Evolutionary conservation across 2,113 vertebrate species (phyloP).

Genomic region (Saguinus imperator): DNA sequence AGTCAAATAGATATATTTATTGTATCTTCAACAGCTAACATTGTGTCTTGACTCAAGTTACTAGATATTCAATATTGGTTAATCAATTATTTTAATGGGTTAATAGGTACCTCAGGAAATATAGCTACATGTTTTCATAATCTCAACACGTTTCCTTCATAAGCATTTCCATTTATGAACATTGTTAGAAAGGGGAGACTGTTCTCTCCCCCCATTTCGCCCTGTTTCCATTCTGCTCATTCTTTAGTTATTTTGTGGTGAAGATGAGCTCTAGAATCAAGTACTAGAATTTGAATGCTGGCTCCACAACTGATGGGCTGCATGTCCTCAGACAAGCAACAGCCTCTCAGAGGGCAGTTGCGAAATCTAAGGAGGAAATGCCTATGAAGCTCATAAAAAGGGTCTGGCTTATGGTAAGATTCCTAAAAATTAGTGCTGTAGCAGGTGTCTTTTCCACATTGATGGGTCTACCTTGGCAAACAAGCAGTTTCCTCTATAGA

Average conservation of each 20-base stretch:
- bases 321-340: neutral
- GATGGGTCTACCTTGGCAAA: neutral
- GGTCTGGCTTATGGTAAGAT: neutral
- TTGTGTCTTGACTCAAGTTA: neutral
- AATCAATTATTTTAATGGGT: neutral
- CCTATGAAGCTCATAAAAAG: accelerated
- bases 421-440: neutral
- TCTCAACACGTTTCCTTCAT: neutral
- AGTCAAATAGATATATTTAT: neutral
- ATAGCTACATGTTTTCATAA: neutral
- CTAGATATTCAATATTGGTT: neutral
- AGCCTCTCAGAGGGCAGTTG: neutral
- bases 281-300: neutral
- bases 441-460: neutral
- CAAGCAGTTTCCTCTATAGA: neutral
- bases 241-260: neutral
- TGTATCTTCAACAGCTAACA: neutral
- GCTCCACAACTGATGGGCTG: neutral
- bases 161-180: neutral
- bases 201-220: neutral
- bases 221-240: neutral
- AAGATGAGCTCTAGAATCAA: neutral
- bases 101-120: neutral
- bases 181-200: neutral
- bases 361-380: neutral